Evolutionary conservation across 1,140 invertebrate genomes (phyloP).

Genomic region (Drosophila oshimai): DNA sequence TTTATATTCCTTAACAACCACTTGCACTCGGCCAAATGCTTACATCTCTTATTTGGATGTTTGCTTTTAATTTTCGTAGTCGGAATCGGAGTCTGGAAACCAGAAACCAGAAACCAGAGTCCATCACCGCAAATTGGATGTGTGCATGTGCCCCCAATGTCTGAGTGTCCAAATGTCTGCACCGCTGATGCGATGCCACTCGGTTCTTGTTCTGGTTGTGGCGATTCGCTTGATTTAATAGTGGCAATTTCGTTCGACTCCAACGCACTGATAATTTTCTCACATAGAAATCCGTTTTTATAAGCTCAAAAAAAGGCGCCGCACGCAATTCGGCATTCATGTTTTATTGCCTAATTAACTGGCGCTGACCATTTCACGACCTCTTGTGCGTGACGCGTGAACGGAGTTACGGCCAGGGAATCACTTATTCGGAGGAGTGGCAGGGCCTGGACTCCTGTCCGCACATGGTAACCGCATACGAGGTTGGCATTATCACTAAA

Average conservation of each 20-base stretch:
- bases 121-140: slow-evolving; percentile 31
- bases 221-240: slow-evolving; percentile 72
- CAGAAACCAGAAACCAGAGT: slow-evolving; percentile 51
- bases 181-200: slow-evolving; percentile 17
- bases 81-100: no score
- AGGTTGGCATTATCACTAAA: slow-evolving; percentile 22
- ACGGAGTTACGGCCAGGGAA: slow-evolving; percentile 34
- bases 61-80: slow-evolving; percentile 73
- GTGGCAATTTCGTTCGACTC: slow-evolving; percentile 78
- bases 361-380: slow-evolving; percentile 41
- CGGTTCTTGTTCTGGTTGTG: no score
- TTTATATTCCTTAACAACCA: slow-evolving; percentile 78
- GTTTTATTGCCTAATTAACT: slow-evolving; percentile 75
- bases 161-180: slow-evolving; percentile 14
- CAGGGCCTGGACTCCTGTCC: neutral
- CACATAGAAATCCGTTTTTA: slow-evolving; percentile 71
- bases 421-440: slow-evolving; percentile 14
- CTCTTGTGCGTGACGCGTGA: slow-evolving; percentile 47
- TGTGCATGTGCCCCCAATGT: slow-evolving; percentile 15
- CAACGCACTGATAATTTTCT: slow-evolving; percentile 82
- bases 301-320: slow-evolving; percentile 72
- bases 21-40: slow-evolving; percentile 47
- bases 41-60: slow-evolving; percentile 59
- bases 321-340: slow-evolving; percentile 77
- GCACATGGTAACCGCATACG: neutral